A percentile compares a stretch with the other conserved stretches of the same genome.
phyloP scores from a whole-genome alignment of 1,140 invertebrate genomes.

The Dolichoris vasculosae region DNA sequence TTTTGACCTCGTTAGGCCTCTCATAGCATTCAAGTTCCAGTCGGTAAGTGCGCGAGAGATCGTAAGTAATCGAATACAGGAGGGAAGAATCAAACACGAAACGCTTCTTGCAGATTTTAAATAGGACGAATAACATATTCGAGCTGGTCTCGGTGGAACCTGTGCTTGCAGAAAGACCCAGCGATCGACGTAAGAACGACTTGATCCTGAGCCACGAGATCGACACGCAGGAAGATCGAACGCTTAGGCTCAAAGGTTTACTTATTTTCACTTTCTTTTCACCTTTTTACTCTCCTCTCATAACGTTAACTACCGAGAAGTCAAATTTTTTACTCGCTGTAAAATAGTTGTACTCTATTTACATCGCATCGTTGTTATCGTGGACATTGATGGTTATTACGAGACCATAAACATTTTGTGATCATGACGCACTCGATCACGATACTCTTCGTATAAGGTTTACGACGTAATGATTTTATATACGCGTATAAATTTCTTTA shows the following conservation, averaged over 20 bases:
- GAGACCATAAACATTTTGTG: not conserved
- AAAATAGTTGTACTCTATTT: no score
- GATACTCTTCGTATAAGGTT: no score
- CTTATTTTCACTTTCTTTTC: no score
- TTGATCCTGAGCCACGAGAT: slow-evolving; percentile 79
- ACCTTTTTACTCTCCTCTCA: no score
- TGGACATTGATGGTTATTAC: not conserved
- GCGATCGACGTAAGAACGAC: slow-evolving; percentile 74
- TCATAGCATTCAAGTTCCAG: slow-evolving; percentile 95
- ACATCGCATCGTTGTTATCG: not conserved
- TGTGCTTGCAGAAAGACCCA: slow-evolving; percentile 80
- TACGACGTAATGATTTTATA: no score
- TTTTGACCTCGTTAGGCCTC: slow-evolving; percentile 91
- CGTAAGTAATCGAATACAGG: not conserved
- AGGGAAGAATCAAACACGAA: not conserved
- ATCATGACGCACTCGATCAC: not conserved
- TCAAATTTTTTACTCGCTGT: no score
- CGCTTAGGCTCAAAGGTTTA: slow-evolving; percentile 87
- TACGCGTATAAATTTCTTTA: no score
- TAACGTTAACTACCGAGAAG: no score
- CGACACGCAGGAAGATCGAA: slow-evolving; percentile 79
- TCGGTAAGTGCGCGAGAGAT: slow-evolving; percentile 80
- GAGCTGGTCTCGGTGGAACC: slow-evolving; percentile 92
- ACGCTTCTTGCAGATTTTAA: slow-evolving; percentile 83
- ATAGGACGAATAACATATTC: slow-evolving; percentile 96